phyloP scores from a whole-genome alignment of 1,140 invertebrate species.

The Vollenhovia emeryi region DNA sequence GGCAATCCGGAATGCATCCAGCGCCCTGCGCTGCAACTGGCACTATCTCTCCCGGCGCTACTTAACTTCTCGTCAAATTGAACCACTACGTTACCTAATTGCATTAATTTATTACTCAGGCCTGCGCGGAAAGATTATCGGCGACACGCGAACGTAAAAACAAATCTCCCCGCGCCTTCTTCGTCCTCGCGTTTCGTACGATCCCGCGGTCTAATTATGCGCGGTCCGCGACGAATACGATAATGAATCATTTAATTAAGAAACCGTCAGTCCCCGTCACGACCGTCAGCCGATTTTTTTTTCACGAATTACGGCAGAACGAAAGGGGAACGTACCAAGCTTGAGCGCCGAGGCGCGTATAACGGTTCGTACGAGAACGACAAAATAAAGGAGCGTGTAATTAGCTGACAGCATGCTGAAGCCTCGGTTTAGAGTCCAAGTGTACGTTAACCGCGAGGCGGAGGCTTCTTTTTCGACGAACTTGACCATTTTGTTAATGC shows the following conservation, averaged over 20 bases:
- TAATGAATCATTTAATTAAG: slow-evolving; percentile 31
- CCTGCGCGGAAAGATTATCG: neutral
- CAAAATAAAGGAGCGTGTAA: slow-evolving; percentile 70
- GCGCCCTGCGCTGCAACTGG: neutral
- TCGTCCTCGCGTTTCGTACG: neutral
- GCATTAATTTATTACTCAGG: slow-evolving; percentile 45
- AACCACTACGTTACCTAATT: slow-evolving; percentile 39
- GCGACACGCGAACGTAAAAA: neutral
- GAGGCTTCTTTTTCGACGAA: neutral
- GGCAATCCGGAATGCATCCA: slow-evolving; percentile 52
- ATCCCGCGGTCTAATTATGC: neutral
- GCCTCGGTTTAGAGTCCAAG: slow-evolving; percentile 9
- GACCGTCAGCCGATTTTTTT: neutral
- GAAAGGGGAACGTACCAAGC: slow-evolving; percentile 47
- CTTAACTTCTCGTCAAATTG: slow-evolving; percentile 17
- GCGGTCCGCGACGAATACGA: neutral
- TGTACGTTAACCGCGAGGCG: slow-evolving; percentile 17
- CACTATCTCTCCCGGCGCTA: slow-evolving; percentile 27
- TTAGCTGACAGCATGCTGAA: slow-evolving; percentile 56
- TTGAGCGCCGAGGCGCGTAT: slow-evolving; percentile 14
- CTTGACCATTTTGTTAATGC: neutral
- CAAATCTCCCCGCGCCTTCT: neutral
- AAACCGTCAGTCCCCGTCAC: neutral
- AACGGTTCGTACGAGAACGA: slow-evolving; percentile 62
- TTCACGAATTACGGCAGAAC: slow-evolving; percentile 9